Evolutionary conservation across 2,888 invertebrate species (phyloP), one percentile per base, ranked within the genome.

Genomic region (Acrobasis repandana): DNA sequence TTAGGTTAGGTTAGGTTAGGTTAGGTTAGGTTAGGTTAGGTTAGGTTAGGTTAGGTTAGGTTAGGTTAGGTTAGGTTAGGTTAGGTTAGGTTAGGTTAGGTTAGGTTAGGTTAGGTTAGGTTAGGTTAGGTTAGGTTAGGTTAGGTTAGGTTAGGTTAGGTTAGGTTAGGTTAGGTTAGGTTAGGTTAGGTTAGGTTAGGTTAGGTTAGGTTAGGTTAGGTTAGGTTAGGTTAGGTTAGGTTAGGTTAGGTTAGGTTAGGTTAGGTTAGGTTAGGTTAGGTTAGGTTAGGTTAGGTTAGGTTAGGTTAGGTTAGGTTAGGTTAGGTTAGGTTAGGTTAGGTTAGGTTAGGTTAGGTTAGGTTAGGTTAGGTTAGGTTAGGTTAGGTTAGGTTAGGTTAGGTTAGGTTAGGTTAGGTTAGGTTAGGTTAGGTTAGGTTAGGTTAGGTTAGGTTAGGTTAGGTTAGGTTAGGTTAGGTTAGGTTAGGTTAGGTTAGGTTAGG

Each of bases 1-100:
- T 61, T 63, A 56, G 60, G 58, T 61, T 65, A 63, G 65, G 61
- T 61, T n/a, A n/a, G 64, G 62, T 62, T 64, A 60, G 61, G 60
- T 61, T 63, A 61, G 65, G 65, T 63, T 63, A 65, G 63, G 65
- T 63, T 63, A 65, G 63, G 65, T 63, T 63, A 63, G 63, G 63
- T 62, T 63, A 65, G 62, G 65, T 63, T 65, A 63, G 66, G 64
- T 67, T 67, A 65, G 64, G 64, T 67, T 67, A 67, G 65, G 63
- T 65, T 65, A 65, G 65, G 63, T 65, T 63, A 65, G 65, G 63
- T 65, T 62, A 64, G 62, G 64, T 64, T 62, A 50, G 56, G 62
- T 62, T 62, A 62, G 62, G 63, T 62, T 62, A 62, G 62, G 62
- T 63, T 63, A 63, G 61, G 61, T 63, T 63, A 65, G 65, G 65